These are phyloP conservation scores for Scaptomyza polygonia DNA, from an alignment of 2,888 invertebrate genomes.

Conservation along the genomic window DNA sequence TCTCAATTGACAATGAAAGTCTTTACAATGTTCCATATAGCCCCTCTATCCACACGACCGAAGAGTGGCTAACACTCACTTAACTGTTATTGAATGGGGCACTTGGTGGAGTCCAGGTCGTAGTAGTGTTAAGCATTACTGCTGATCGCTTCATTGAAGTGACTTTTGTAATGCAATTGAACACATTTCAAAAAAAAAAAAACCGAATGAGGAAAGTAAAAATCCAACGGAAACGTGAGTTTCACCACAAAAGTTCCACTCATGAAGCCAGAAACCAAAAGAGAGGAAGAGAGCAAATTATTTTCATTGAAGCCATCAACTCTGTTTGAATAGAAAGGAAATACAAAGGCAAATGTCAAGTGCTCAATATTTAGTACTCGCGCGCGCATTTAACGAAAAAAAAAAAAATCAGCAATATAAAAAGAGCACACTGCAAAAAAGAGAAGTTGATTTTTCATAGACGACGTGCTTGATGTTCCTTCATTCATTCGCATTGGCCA, in stretches of 20 bases:
- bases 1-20: slow-evolving; percentile 42
- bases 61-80: slow-evolving; percentile 38
- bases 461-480: slow-evolving; percentile 37
- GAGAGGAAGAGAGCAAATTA: background rate
- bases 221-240: slow-evolving; percentile 9
- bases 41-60: background rate
- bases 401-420: slow-evolving; percentile 38
- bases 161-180: slow-evolving; percentile 74
- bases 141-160: slow-evolving; percentile 64
- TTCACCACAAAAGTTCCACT: slow-evolving; percentile 8
- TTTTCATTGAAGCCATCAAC: slow-evolving; percentile 22
- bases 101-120: slow-evolving; percentile 26
- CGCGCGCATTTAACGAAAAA: slow-evolving; percentile 50
- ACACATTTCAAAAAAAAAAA: slow-evolving; percentile 54
- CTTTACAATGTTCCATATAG: slow-evolving; percentile 31
- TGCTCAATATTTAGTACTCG: slow-evolving; percentile 30
- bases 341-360: slow-evolving; percentile 56
- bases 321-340: slow-evolving; percentile 23
- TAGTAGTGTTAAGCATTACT: slow-evolving; percentile 36
- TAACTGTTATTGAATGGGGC: slow-evolving; percentile 39
- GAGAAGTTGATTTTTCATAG: slow-evolving; percentile 60
- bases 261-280: background rate
- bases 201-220: slow-evolving; percentile 12
- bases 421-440: slow-evolving; percentile 9
- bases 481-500: background rate